Percentiles rank a stretch among this genome's conserved stretches.
phyloP scores from a whole-genome alignment of 1,140 invertebrate genomes.

The Phymorhynchus buccinoides region DNA sequence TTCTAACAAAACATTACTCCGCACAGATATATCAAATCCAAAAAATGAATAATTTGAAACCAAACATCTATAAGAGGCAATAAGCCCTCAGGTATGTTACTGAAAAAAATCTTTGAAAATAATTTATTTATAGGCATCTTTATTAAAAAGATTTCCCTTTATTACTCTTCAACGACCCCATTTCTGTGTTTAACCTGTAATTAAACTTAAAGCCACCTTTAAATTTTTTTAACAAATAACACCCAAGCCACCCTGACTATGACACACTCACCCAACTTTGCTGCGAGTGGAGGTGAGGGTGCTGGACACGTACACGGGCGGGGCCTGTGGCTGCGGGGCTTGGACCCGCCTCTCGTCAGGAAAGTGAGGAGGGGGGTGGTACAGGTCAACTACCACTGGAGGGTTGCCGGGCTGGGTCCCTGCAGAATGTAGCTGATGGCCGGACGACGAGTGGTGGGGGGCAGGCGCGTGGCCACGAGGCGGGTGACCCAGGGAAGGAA shows the following conservation, averaged over 20 bases:
- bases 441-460: background rate
- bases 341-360: background rate
- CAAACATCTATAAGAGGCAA: too few species aligned
- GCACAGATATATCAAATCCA: too few species aligned
- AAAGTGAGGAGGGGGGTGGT: background rate
- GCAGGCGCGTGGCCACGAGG: background rate
- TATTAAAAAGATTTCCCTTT: too few species aligned
- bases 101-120: too few species aligned
- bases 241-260: background rate
- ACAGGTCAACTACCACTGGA: background rate
- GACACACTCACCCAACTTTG: slow-evolving; percentile 8
- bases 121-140: too few species aligned
- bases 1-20: too few species aligned
- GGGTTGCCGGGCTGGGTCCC: background rate
- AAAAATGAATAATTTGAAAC: too few species aligned
- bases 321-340: slow-evolving; percentile 12
- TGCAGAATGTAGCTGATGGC: background rate
- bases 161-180: too few species aligned
- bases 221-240: too few species aligned
- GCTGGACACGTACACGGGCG: slow-evolving; percentile 34
- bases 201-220: too few species aligned
- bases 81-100: too few species aligned
- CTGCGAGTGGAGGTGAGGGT: slow-evolving; percentile 22
- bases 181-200: too few species aligned
- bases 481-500: background rate